Conservation (phyloP, 2,797 vertebrate species). For the Nasua narica region DNA sequence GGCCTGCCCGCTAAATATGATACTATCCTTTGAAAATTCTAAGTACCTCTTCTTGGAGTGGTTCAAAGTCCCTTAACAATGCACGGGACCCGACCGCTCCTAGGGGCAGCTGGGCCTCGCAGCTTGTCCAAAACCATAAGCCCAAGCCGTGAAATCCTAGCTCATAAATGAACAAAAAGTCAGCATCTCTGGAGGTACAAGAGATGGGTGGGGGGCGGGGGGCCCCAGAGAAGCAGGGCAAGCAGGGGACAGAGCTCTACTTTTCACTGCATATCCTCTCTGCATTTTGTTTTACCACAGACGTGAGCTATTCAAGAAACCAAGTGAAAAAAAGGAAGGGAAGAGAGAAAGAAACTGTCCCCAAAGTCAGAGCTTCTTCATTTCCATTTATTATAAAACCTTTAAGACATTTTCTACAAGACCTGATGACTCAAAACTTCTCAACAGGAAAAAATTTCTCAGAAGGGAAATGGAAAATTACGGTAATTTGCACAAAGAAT, state of each 20-base stretch:
- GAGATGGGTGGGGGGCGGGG: not conserved
- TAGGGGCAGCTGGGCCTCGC: not conserved
- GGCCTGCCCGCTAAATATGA: not conserved
- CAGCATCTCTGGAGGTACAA: not conserved
- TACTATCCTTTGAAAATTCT: not conserved
- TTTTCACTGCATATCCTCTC: not conserved
- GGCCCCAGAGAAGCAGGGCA: not conserved
- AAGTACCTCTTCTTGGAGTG: not conserved
- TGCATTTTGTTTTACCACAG: not conserved
- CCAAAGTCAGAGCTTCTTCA: not conserved
- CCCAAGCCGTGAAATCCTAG: not conserved
- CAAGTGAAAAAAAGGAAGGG: not conserved
- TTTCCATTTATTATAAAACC: not conserved
- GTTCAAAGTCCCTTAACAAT: not conserved
- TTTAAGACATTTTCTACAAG: not conserved
- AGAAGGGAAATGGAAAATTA: conserved; percentile 50
- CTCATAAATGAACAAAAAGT: not conserved
- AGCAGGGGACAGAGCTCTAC: not conserved
- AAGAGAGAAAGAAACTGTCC: not conserved
- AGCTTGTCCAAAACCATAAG: not conserved
- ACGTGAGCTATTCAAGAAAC: not conserved
- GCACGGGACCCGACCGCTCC: not conserved
- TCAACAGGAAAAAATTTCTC: conserved; percentile 49
- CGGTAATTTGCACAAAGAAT: conserved; percentile 41
- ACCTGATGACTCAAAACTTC: conserved; percentile 35